Percentiles rank a stretch among this genome's conserved stretches.
Evolutionary conservation across 2,797 vertebrate species (phyloP).

Genomic region (Rhinophrynus dorsalis): DNA sequence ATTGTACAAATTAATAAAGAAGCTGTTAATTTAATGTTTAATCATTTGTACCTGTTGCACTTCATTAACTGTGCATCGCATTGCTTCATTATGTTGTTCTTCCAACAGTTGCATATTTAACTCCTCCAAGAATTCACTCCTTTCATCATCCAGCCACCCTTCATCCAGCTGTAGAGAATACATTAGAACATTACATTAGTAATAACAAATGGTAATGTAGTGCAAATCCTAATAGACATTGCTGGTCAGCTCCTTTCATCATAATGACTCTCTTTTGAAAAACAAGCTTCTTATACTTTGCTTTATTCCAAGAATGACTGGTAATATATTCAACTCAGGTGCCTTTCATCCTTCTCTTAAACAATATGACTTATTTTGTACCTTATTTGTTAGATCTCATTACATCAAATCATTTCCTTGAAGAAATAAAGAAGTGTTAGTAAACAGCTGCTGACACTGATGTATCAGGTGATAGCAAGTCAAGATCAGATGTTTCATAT

Average conservation of each 20-base stretch:
- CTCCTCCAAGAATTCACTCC: conserved; percentile 95
- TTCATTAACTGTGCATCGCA: conserved; percentile 70
- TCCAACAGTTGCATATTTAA: conserved; percentile 95
- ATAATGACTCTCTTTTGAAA: conserved; percentile 68
- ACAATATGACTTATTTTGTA: conserved; percentile 63
- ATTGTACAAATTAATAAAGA: no score
- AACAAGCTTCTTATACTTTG: conserved; percentile 53
- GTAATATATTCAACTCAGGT: conserved; percentile 52
- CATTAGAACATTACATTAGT: conserved; percentile 64
- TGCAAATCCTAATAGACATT: conserved; percentile 58
- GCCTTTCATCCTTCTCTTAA: conserved; percentile 70
- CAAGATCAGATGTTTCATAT: no score
- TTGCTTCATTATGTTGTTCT: conserved; percentile 87
- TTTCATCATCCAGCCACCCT: conserved; percentile 96
- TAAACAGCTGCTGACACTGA: conserved; percentile 1
- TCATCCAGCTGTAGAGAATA: conserved; percentile 87
- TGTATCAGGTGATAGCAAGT: no score
- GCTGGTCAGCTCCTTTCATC: conserved; percentile 65
- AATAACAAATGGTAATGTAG: conserved; percentile 59
- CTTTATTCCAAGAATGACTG: conserved; percentile 51
- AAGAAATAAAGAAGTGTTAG: not conserved
- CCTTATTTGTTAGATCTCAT: conserved; percentile 60
- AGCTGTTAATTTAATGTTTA: not conserved
- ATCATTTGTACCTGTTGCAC: conserved; percentile 77
- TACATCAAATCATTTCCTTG: conserved; percentile 50